Percentiles rank a stretch among this genome's conserved stretches.
Conservation (phyloP, 2,888 invertebrate genomes). For the Hanleya hanleyi region DNA sequence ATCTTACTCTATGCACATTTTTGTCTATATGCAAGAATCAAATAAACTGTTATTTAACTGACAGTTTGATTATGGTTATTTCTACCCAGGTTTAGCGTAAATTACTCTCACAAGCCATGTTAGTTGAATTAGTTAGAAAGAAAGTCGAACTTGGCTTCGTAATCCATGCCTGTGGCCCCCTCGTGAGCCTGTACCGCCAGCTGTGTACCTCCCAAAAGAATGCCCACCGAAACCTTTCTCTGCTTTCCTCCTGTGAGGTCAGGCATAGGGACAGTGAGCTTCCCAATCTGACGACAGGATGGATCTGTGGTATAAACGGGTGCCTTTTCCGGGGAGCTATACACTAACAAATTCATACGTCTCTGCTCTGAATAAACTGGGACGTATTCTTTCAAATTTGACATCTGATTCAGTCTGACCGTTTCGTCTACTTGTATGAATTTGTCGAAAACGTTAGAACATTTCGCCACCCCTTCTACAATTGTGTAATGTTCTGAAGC, state of each 20-base stretch:
- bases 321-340: slow-evolving; percentile 12
- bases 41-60: no score
- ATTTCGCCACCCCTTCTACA: background rate
- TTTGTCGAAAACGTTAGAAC: background rate
- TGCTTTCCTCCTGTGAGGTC: slow-evolving; percentile 29
- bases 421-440: background rate
- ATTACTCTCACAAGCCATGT: no score
- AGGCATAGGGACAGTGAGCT: slow-evolving; percentile 33
- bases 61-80: no score
- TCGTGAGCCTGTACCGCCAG: slow-evolving; percentile 33
- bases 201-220: slow-evolving; percentile 45
- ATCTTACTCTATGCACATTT: no score
- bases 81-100: no score
- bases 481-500: slow-evolving; percentile 17
- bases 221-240: slow-evolving; percentile 24
- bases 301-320: slow-evolving; percentile 34
- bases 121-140: background rate
- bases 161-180: slow-evolving; percentile 18
- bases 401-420: background rate
- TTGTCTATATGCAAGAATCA: no score
- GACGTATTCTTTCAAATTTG: background rate
- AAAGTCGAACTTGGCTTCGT: background rate
- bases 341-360: slow-evolving; percentile 13
- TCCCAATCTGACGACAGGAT: slow-evolving; percentile 29
- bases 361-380: slow-evolving; percentile 4